phyloP scores from a whole-genome alignment of 2,888 invertebrate genomes.

The Hymenopus coronatus region DNA sequence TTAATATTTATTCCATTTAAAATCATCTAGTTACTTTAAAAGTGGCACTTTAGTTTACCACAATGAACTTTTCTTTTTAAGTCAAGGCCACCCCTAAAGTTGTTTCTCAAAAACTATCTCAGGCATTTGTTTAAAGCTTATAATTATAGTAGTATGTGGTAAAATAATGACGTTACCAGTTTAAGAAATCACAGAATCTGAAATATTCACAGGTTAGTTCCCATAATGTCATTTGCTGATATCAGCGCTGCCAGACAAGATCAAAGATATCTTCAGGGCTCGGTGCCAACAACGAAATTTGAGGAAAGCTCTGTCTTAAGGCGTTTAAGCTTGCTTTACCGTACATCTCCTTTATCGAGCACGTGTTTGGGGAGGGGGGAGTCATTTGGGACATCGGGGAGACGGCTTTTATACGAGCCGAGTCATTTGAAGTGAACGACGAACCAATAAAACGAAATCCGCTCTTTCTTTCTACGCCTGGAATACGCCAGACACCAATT shows the following conservation, averaged over 20 bases:
- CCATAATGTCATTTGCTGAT: not conserved
- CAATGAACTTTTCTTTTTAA: no score
- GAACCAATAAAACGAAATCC: constrained; percentile 17
- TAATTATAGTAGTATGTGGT: no score
- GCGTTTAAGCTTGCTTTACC: not conserved
- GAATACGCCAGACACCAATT: constrained; percentile 5
- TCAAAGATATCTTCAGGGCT: not conserved
- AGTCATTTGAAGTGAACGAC: constrained; percentile 12
- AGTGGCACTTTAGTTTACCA: no score
- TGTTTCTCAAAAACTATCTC: no score
- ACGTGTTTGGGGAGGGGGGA: not conserved
- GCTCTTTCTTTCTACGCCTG: not conserved
- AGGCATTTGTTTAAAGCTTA: no score
- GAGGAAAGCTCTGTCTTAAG: not conserved
- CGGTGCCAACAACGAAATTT: not conserved
- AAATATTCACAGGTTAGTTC: no score
- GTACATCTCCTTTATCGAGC: not conserved
- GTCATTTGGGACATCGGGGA: not conserved
- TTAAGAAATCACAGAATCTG: no score
- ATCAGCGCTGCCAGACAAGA: not conserved
- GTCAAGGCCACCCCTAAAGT: no score
- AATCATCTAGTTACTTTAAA: no score
- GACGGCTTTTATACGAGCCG: not conserved
- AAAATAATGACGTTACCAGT: no score
- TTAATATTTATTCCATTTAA: no score